These are phyloP conservation scores for Caradrina kadenii DNA, from an alignment of 2,888 invertebrate species.

Conservation along the genomic window DNA sequence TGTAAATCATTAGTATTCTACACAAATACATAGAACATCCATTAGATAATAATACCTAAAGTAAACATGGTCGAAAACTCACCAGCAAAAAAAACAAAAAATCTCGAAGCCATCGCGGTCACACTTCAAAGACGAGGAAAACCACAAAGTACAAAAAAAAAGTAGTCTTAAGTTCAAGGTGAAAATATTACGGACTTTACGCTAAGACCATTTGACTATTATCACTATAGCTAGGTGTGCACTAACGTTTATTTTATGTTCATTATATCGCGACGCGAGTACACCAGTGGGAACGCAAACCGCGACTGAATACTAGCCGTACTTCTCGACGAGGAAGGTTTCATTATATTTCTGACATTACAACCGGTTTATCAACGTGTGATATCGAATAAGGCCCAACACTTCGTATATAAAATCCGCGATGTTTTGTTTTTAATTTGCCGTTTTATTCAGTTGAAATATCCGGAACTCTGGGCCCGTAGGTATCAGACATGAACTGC, in stretches of 20 bases:
- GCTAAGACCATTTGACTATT: slow-evolving; percentile 61
- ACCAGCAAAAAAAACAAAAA: slow-evolving; percentile 81
- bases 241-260: slow-evolving; percentile 51
- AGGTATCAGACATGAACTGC: not conserved
- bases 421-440: slow-evolving; percentile 36
- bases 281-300: slow-evolving; percentile 52
- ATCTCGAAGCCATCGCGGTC: slow-evolving; percentile 77
- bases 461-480: not conserved
- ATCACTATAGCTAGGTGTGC: slow-evolving; percentile 50
- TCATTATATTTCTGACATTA: slow-evolving; percentile 54
- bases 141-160: slow-evolving; percentile 66
- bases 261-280: slow-evolving; percentile 61
- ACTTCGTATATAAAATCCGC: slow-evolving; percentile 25
- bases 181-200: slow-evolving; percentile 59
- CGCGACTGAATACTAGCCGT: slow-evolving; percentile 66
- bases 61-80: slow-evolving; percentile 69
- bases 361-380: slow-evolving; percentile 71
- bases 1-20: slow-evolving; percentile 17
- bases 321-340: slow-evolving; percentile 57
- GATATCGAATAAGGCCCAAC: slow-evolving; percentile 52
- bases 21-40: not conserved
- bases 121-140: slow-evolving; percentile 77
- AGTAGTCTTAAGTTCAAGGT: slow-evolving; percentile 72
- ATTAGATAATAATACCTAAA: slow-evolving; percentile 20
- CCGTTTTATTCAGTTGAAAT: not conserved